These are phyloP conservation scores for Actinia tenebrosa DNA, from an alignment of 64 coral and sea anemone species.

Conservation along the genomic window DNA sequence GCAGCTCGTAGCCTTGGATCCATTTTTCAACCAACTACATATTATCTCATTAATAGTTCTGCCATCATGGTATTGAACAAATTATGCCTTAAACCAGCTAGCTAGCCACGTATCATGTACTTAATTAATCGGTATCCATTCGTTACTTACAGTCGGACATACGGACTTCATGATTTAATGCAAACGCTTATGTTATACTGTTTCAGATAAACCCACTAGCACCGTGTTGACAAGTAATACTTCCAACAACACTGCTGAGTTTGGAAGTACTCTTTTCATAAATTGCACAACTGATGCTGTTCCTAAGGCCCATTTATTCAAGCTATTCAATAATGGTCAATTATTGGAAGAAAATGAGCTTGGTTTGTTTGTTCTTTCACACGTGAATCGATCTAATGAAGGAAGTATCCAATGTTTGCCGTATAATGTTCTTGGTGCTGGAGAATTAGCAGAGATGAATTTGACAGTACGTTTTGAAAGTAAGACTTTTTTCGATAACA, in stretches of 20 bases:
- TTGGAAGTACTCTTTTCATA: constrained; percentile 17
- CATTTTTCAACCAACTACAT: no score
- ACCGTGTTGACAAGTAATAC: not conserved
- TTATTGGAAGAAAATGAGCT: not conserved
- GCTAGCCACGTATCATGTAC: no score
- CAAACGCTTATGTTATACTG: not conserved
- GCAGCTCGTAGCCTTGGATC: no score
- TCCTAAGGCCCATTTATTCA: constrained; percentile 21
- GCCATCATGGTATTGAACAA: no score
- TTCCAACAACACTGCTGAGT: not conserved
- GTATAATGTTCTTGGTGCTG: constrained; percentile 29
- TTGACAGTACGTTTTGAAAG: constrained; percentile 11
- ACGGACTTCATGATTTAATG: no score
- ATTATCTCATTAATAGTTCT: no score
- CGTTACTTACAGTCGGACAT: no score
- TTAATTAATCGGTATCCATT: no score
- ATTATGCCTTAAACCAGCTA: no score
- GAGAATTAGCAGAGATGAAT: constrained; percentile 4
- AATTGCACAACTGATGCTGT: constrained; percentile 30
- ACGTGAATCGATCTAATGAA: constrained; percentile 11
- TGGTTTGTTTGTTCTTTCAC: constrained; percentile 14
- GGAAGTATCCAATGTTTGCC: constrained; percentile 33
- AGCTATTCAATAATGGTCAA: constrained; percentile 25
- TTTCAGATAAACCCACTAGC: constrained; percentile 30
- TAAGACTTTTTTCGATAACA: not conserved